Evolutionary conservation across 2,113 vertebrate genomes (phyloP).

Genomic region (Pangasianodon hypophthalmus): DNA sequence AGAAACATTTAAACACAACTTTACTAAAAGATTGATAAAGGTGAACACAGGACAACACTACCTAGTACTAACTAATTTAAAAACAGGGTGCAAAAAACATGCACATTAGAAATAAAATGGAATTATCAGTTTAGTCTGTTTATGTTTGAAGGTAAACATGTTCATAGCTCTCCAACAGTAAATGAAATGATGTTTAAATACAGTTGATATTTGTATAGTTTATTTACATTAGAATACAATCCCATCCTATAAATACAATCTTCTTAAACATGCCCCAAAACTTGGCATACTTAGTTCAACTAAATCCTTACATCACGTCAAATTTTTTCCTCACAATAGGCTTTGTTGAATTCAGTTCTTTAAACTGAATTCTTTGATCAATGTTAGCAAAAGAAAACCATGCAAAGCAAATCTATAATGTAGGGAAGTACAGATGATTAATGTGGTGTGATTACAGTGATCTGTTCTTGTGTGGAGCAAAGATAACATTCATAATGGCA

Average conservation of each 20-base stretch:
- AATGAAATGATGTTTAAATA: not conserved
- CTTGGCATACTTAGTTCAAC: constrained; percentile 1
- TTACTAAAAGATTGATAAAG: not conserved
- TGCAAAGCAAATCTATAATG: constrained; percentile 43
- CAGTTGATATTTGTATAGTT: constrained; percentile 38
- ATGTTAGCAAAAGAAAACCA: constrained; percentile 40
- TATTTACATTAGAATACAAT: constrained; percentile 52
- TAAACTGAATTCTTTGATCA: constrained; percentile 31
- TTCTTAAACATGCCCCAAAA: constrained; percentile 34
- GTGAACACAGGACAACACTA: too few relatives aligned
- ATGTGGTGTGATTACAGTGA: constrained; percentile 61
- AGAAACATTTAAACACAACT: not conserved
- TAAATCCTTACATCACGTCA: constrained; percentile 56
- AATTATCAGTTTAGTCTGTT: not conserved
- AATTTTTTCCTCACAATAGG: constrained; percentile 54
- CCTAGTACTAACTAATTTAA: not conserved
- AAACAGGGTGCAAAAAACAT: not conserved
- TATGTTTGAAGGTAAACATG: not conserved
- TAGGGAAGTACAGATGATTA: constrained; percentile 67
- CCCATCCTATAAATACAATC: constrained; percentile 46
- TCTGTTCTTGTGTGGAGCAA: not conserved
- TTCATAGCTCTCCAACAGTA: not conserved
- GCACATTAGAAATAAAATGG: not conserved
- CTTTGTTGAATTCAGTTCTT: constrained; percentile 57
- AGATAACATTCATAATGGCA: not conserved